Evolutionary conservation across 2,888 invertebrate species (phyloP), one percentile per base, ranked within the genome.

Genomic region (Arrhopalites spinosus): DNA sequence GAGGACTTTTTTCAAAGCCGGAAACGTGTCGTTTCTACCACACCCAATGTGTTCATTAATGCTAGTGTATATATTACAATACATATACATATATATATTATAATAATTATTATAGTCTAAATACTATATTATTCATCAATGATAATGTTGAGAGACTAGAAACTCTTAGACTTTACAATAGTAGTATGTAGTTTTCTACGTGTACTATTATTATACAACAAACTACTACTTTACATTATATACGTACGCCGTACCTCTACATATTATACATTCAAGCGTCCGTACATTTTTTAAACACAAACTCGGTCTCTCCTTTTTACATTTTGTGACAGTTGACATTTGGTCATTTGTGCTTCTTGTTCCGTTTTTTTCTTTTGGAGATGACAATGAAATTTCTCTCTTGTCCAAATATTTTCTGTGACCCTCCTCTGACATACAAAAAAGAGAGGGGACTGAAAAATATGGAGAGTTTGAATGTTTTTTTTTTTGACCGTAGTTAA

Each of bases 21-120:
- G 71, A 61, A 61, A 71, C 71, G 56, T 53, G 25, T n/a, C 66
- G 69, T 75, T 74, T 75, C 75, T 70, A 64, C 36, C 27, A 66
- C 67, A 71, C 75, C 75, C 66, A 67, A 72, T 75, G 75, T 75
- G 75, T 75, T 75, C 75, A 75, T 53, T 72, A 66, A 67, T 59
- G 36, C 53, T 71, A 71, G 71, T 71, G 71, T 71, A 71, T 30
- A 70, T 50, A 56, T 20, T 63, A 63, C 17, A 11, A 63, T 53
- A 53, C 15, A 53, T 53, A 53, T 17, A 53, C 23, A 20, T 45
- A 68, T 27, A 23, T 68, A 67, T 30, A 45, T 36, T 36, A 70
- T 69, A 69, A 50, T 23, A 69, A 66, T 66, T 63, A 43, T 43
- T 30, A 63, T 63, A 63, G n/a, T n/a, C n/a, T 63, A 23, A 11